Evolutionary conservation across 2,113 vertebrate species (phyloP), one percentile per base, ranked within the genome.

Genomic region (Micromys minutus): DNA sequence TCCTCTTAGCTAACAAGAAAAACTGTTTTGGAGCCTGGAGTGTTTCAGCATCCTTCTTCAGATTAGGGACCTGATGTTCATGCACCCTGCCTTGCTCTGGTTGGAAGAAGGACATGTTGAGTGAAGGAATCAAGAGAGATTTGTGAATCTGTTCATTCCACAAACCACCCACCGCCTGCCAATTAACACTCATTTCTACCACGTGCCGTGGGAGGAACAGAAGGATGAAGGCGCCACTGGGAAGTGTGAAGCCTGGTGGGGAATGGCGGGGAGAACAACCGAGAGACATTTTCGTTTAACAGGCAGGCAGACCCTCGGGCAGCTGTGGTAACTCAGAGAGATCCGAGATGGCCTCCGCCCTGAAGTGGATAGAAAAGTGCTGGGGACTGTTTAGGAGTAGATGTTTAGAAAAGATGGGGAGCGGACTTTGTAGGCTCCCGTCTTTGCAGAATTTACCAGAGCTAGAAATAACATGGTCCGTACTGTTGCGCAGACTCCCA

Each of bases 371-470:
- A 34, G 50, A 36, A 79, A 87, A 6, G 5, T 52, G 4, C 94
- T 71, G 47, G 1, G 11, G 16, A 7, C 39, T 67, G 6, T 50
- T 91, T 42, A 75, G 65, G 29, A 36, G 47, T 42, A 42, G 63
- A 85, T 12, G 3, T 89, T 90, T 90, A 80, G 84, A 87, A 86
- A 90, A 87, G 2, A 75, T 16, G 16, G 3, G 1, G 8, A n/a
- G 83, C 0, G 75, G 75, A 79, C 45, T 15, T 93, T 21, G 39
- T 57, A 84, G 39, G 10, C 4, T 65, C 52, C 76, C 81, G 61
- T 88, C 80, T 96, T 91, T 39, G 83, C 47, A 89, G 17, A 88
- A 84, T 39, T 94, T 61, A 90, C 3, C 59, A 59, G 93, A 87
- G 36, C 74, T 83, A 17, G 52, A 90, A 93, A 65, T 75, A 16